phyloP scores from a whole-genome alignment of 2,113 vertebrate genomes.

The Chrysemys picta region DNA sequence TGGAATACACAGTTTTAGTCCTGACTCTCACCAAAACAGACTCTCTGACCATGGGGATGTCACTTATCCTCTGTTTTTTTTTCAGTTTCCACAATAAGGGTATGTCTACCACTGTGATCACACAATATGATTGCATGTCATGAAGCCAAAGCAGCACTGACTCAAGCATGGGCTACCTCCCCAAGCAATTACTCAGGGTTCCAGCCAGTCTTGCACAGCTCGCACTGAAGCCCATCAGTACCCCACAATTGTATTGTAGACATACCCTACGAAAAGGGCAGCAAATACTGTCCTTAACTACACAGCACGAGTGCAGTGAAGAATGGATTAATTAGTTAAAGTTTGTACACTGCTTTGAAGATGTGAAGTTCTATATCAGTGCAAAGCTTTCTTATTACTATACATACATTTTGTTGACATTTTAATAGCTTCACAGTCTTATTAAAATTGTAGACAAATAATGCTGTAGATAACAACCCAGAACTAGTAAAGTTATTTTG shows the following conservation, averaged over 20 bases:
- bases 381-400: neutral
- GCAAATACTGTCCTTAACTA: neutral
- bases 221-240: neutral
- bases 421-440: neutral
- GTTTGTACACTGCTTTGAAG: neutral
- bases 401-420: neutral
- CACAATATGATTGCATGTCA: neutral
- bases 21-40: neutral
- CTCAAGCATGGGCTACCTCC: neutral
- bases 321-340: neutral
- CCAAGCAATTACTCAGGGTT: neutral
- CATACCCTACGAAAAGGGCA: neutral
- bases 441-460: conserved; percentile 9
- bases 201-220: neutral
- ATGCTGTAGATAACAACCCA: neutral
- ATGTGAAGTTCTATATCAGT: neutral
- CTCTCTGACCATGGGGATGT: neutral
- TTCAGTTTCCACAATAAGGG: neutral
- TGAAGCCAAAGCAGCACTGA: neutral
- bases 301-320: rapidly evolving
- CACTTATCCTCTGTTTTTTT: neutral
- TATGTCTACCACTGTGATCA: neutral
- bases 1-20: neutral
- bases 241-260: neutral
- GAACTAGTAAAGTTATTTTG: neutral